phyloP scores from a whole-genome alignment of 2,797 vertebrate genomes.

The Lagocephalus sceleratus region DNA sequence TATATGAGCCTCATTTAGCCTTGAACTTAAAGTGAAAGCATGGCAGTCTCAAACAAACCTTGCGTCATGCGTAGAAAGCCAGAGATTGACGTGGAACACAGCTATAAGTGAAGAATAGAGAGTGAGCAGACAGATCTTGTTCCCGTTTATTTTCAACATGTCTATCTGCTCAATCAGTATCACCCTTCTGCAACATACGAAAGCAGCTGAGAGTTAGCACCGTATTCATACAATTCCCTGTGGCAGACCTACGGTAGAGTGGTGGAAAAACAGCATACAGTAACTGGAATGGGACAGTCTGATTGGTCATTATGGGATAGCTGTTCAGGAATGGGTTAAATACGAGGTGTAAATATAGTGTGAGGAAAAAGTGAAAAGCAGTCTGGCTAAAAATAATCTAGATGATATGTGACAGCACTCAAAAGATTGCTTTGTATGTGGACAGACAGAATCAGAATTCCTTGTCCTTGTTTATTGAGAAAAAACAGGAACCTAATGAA shows the following conservation, averaged over 20 bases:
- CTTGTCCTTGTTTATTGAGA: background rate
- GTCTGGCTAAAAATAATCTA: background rate
- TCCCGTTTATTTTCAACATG: too few relatives aligned
- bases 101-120: slow-evolving; percentile 24
- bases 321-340: slow-evolving; percentile 14
- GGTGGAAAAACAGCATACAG: slow-evolving; percentile 4
- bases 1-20: slow-evolving; percentile 37
- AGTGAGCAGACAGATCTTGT: too few relatives aligned
- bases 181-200: slow-evolving; percentile 21
- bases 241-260: slow-evolving; percentile 6
- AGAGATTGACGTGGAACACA: slow-evolving; percentile 20
- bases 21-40: slow-evolving; percentile 51
- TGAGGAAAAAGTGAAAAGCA: slow-evolving; percentile 4
- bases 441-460: background rate
- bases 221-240: too few relatives aligned
- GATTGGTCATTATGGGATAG: slow-evolving; percentile 28
- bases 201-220: slow-evolving; percentile 1
- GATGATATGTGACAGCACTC: slow-evolving; percentile 48
- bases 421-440: slow-evolving; percentile 30
- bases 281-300: slow-evolving; percentile 21
- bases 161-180: too few relatives aligned
- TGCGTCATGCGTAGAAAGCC: slow-evolving; percentile 35
- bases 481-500: background rate
- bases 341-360: background rate
- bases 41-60: too few relatives aligned